Conservation (phyloP, 2,113 vertebrate genomes). For the Tachuris rubrigastra region DNA sequence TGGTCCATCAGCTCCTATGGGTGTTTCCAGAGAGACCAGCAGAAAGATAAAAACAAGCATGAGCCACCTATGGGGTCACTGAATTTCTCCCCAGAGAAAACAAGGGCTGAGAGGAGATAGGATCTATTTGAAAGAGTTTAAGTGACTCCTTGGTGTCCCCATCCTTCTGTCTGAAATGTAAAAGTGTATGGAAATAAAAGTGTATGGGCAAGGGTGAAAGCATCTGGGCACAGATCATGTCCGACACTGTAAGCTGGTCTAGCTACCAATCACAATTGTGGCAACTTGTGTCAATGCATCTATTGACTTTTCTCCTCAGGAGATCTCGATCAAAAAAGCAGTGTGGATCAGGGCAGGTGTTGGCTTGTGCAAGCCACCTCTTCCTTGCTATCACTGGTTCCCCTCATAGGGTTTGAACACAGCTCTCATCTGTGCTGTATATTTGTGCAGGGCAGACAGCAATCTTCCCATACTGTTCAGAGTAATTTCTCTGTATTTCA, state of each 20-base stretch:
- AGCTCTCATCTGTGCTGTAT: background rate
- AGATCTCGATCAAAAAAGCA: background rate
- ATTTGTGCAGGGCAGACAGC: background rate
- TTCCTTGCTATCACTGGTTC: background rate
- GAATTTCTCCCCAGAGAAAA: background rate
- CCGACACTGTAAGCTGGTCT: background rate
- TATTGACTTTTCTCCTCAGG: background rate
- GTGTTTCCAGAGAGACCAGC: background rate
- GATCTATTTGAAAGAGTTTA: background rate
- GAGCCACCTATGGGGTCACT: background rate
- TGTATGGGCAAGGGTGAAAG: background rate
- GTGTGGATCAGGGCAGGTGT: background rate
- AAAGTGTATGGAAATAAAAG: background rate
- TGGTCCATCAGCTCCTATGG: background rate
- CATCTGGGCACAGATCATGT: background rate
- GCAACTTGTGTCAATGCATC: background rate
- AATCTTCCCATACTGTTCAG: background rate
- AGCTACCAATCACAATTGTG: background rate
- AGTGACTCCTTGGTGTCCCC: background rate
- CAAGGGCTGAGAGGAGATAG: background rate
- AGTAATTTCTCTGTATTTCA: background rate
- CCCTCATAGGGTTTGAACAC: background rate
- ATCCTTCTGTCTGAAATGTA: background rate
- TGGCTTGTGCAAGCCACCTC: background rate
- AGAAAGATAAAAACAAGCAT: background rate